Conservation (phyloP, 2,113 vertebrate genomes). For the Camelus dromedarius region DNA sequence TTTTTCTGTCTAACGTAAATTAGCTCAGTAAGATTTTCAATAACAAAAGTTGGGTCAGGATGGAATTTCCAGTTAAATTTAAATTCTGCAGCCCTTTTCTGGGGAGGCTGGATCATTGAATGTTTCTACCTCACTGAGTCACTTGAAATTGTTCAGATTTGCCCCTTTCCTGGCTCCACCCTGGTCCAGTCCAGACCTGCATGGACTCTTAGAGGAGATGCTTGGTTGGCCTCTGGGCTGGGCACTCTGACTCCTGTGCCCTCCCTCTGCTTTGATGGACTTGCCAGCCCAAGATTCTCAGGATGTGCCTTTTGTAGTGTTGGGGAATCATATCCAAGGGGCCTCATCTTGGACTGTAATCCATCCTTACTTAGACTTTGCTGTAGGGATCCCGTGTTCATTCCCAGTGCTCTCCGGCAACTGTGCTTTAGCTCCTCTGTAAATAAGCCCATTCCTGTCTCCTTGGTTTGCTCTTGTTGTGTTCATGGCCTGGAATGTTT, state of each 20-base stretch:
- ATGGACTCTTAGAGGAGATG: neutral
- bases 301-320: neutral
- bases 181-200: constrained; percentile 12
- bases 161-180: neutral
- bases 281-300: neutral
- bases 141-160: neutral
- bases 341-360: too few species aligned
- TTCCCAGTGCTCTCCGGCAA: neutral
- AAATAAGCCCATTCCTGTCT: neutral
- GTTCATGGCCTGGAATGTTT: neutral
- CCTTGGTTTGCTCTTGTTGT: neutral
- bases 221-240: neutral
- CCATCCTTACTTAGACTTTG: neutral
- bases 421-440: accelerated
- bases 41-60: neutral
- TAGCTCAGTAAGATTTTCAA: neutral
- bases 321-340: neutral
- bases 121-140: neutral
- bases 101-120: neutral
- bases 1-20: neutral
- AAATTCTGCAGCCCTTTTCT: neutral
- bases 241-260: neutral
- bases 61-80: neutral
- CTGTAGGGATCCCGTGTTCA: neutral
- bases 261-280: too few species aligned